Evolutionary conservation across 2,113 vertebrate genomes (phyloP), one percentile per base, ranked within the genome.

Genomic region (Galemys pyrenaicus): DNA sequence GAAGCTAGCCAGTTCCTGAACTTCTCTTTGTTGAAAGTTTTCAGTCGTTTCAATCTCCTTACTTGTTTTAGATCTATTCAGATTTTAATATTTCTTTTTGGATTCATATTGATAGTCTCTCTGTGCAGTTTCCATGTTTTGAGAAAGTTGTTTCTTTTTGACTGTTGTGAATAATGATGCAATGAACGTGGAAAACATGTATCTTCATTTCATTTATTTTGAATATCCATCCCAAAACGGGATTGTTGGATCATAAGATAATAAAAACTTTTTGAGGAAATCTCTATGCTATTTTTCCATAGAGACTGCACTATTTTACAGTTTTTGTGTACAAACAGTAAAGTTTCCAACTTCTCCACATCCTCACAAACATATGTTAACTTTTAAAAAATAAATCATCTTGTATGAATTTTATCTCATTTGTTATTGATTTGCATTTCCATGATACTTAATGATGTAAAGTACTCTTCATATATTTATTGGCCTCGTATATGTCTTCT

Each of bases 391-490:
- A 46, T 26, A 19, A 89, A 37, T 56, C 39, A 81, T 83, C 70
- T 41, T 70, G 32, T 89, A 24, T 83, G 67, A 74, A 56, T 81
- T 32, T 16, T 82, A 60, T 67, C 26, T 56, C 70, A 49, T 37
- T 88, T 93, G 49, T n/a, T 68, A 84, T 84, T 68, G 28, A 78
- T 51, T 68, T 84, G 13, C 26, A 89, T 94, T 68, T 60, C n/a
- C 22, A 26, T 70, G 49, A 32, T 70, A 39, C 83, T 60, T 84
- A 68, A 39, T 89, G 20, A 89, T 68, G 20, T 20, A 60, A 32
- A 77, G 28, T 9, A 32, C 51, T 89, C 77, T 77, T 70, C 62
- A 62, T 28, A 37, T 20, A 58, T 7, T 9, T 75, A 5, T 67
- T 58, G 19, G 49, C 32, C 24, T 74, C 5, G 41, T 30, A 51